Base-by-base conservation (phyloP, 2,888 invertebrate species). In the Aplocera efformata region DNA sequence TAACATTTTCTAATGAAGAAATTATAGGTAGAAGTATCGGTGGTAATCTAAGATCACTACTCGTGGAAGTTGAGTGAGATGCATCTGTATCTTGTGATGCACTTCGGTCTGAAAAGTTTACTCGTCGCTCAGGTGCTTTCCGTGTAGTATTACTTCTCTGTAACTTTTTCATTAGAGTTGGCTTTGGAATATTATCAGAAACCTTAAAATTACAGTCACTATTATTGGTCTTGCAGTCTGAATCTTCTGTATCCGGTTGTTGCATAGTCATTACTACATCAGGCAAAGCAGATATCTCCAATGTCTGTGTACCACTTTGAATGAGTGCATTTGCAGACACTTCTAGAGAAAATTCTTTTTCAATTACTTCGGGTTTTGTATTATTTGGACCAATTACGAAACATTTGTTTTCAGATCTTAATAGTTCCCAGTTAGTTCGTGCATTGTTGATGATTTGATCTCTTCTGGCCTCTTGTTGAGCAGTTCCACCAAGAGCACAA, bases 361-460 rank as follows among this genome's bases (percentile, higher is more conserved):
- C 79, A 17, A 62, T 42, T 11, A 78, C 79, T 8, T 53, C 52
- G 48, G 61, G 69, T 61, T 85, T 88, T 0, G 57, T 72, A 33
- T 73, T 67, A 46, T 65, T 83, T 30, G 72, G 48, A 21, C 71
- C 53, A 20, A 70, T 71, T 5, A 73, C 60, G 25, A 91, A 85
- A 53, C 90, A 90, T 73, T 90, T 92, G 21, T 91, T 92, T 79
- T 92, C 93, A 2, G 94, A 92, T 44, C 94, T 89, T 52, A 43
- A 59, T 32, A 95, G 76, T 71, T 96, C 95, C 95, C 95, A 96
- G 67, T 95, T 96, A n/a, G 94, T 94, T 50, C 94, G 90, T 1
- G 95, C 95, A 66, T 95, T 95, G 25, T 94, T 93, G 50, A 96
- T 96, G 1, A 95, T 92, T 73, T 95, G 94, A 70, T 95, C 95